A percentile compares a stretch with the other conserved stretches of the same genome.
Evolutionary conservation across 1,140 invertebrate genomes (phyloP).

Genomic region (Triops cancriformis): DNA sequence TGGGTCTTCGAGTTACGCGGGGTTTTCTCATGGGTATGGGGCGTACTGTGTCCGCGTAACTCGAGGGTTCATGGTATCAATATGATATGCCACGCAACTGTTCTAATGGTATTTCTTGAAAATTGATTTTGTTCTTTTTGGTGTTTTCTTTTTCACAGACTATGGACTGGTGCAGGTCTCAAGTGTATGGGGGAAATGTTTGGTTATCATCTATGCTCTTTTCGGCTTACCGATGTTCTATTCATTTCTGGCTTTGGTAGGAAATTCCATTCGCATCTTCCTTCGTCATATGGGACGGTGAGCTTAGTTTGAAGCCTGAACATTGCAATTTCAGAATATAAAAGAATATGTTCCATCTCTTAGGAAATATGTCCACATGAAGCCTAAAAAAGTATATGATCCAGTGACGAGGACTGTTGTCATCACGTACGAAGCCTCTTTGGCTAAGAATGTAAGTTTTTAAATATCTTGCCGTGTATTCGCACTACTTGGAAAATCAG

Average conservation of each 20-base stretch:
- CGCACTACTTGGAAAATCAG: too few relatives aligned
- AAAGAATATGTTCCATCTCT: not conserved
- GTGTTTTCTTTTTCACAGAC: not conserved
- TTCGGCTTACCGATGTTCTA: not conserved
- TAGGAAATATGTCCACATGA: not conserved
- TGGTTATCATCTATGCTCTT: conserved; percentile 1
- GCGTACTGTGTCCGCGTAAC: too few relatives aligned
- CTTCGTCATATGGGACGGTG: not conserved
- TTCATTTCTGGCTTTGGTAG: not conserved
- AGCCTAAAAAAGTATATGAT: not conserved
- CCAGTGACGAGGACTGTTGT: not conserved
- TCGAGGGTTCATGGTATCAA: too few relatives aligned
- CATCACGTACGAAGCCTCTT: not conserved
- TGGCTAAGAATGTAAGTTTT: not conserved
- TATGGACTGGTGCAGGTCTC: not conserved
- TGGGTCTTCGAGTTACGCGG: too few relatives aligned
- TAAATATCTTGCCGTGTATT: not conserved
- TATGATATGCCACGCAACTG: too few relatives aligned
- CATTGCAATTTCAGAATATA: not conserved
- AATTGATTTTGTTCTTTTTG: too few relatives aligned
- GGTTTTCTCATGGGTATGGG: too few relatives aligned
- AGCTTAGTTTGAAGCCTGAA: not conserved
- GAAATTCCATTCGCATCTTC: not conserved
- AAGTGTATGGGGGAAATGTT: not conserved
- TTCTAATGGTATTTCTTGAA: too few relatives aligned